Evolutionary conservation across 2,113 vertebrate genomes (phyloP), one percentile per base, ranked within the genome.

Genomic region (Furnarius figulus): DNA sequence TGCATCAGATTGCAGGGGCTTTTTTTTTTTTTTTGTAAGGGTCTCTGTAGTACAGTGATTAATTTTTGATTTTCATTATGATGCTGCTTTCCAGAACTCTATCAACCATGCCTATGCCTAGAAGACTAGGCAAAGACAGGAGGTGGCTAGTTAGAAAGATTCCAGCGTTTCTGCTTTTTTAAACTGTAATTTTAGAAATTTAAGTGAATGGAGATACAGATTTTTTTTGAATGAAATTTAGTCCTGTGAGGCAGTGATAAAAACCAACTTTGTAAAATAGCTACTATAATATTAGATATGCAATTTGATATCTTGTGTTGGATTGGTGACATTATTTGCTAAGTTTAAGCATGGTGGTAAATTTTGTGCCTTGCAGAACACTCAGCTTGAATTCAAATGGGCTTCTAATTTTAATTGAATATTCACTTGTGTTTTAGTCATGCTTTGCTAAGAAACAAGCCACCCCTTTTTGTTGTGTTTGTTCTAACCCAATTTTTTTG

Each of bases 191-290:
- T 78, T 84, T 56, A 73, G 61, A 73, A 68, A 42, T 76, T 22
- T 12, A 52, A 61, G 31, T 83, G 79, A 90, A 63, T 63, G 27
- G 52, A 65, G 52, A 20, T 37, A 9, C 0, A 3, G 65, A 20
- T 14, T 19, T 35, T 71, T 84, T 65, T 90, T 94, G 39, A 94
- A 96, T 95, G 94, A 93, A 92, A 66, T 73, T 31, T 70, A 77
- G 67, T 77, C 46, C 70, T 89, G 52, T 44, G 42, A 61, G 49
- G 66, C 42, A 76, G 39, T 70, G 59, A 88, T 92, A 89, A 80
- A 94, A 92, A 65, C 18, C 22, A 63, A 20, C 66, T 85, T 82
- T 10, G 37, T 92, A 73, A 79, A 93, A 90, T 19, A 19, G 65
- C 39, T 65, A 28, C 66, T 67, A 5, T 89, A 59, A 59, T 58